A percentile compares a stretch with the other conserved stretches of the same genome.
phyloP scores from a whole-genome alignment of 2,113 vertebrate genomes.

The Trematocara macrostoma region DNA sequence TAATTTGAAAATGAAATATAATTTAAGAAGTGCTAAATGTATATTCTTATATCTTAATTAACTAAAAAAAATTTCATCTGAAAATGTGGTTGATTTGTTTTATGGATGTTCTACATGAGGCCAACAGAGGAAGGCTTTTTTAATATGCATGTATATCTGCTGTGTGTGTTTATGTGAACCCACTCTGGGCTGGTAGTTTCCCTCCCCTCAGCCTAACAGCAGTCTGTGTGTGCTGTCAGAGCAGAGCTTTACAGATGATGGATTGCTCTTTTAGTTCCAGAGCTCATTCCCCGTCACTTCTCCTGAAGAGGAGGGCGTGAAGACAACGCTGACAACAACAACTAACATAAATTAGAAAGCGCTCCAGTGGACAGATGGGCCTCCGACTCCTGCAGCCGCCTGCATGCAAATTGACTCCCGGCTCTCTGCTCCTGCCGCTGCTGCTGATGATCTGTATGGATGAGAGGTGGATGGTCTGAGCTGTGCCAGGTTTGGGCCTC shows the following conservation, averaged over 20 bases:
- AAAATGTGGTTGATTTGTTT: neutral
- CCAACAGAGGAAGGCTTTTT: neutral
- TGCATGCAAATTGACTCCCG: slow-evolving; percentile 48
- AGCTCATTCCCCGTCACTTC: slow-evolving; percentile 52
- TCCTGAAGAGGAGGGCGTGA: neutral
- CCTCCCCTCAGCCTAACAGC: neutral
- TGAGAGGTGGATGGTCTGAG: neutral
- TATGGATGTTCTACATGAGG: neutral
- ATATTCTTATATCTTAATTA: neutral
- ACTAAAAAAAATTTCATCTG: neutral
- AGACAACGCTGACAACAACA: slow-evolving; percentile 44
- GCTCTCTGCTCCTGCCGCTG: neutral
- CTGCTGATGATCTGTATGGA: neutral
- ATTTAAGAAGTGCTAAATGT: neutral
- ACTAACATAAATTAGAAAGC: slow-evolving; percentile 61
- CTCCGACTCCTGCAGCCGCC: slow-evolving; percentile 21
- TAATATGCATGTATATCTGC: neutral
- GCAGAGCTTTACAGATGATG: slow-evolving; percentile 59
- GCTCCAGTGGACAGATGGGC: slow-evolving; percentile 61
- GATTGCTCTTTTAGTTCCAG: slow-evolving; percentile 68
- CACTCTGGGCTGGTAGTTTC: neutral
- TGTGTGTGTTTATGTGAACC: neutral
- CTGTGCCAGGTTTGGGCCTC: neutral
- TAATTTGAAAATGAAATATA: neutral
- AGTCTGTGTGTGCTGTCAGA: slow-evolving; percentile 36